These are phyloP conservation scores for Bujurquina vittata DNA, from an alignment of 2,113 vertebrate genomes.

Conservation along the genomic window DNA sequence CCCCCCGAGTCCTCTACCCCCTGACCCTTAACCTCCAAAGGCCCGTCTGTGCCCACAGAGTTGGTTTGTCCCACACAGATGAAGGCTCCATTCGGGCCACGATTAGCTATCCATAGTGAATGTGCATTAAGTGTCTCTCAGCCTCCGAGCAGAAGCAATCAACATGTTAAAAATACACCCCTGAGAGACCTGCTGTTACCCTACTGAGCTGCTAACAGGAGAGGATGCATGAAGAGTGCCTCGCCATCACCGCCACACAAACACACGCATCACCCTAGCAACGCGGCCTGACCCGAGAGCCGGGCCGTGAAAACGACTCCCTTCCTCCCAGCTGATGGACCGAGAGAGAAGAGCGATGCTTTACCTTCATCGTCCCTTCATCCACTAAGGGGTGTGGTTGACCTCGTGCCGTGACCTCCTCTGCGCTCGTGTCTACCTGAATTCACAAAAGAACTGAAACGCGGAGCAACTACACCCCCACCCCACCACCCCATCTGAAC, in stretches of 20 bases:
- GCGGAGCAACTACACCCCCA: not conserved
- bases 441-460: not conserved
- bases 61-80: constrained; percentile 1
- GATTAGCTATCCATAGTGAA: constrained; percentile 25
- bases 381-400: constrained; percentile 5
- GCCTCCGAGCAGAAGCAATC: constrained; percentile 10
- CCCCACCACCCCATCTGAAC: not conserved
- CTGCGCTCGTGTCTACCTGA: constrained; percentile 6
- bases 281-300: not conserved
- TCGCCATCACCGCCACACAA: constrained; percentile 33
- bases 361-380: not conserved
- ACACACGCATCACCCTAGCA: constrained; percentile 15
- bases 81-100: not conserved
- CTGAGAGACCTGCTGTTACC: constrained; percentile 15
- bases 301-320: not conserved
- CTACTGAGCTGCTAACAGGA: constrained; percentile 64
- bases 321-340: not conserved
- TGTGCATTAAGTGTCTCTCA: constrained; percentile 39
- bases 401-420: constrained; percentile 3
- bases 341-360: not conserved
- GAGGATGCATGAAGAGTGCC: constrained; percentile 77
- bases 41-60: constrained; percentile 1
- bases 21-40: constrained; percentile 39
- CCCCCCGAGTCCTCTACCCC: constrained; percentile 8
- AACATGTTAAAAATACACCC: not conserved